Evolutionary conservation across 2,797 vertebrate genomes (phyloP).

Genomic region (Fundulus diaphanus): DNA sequence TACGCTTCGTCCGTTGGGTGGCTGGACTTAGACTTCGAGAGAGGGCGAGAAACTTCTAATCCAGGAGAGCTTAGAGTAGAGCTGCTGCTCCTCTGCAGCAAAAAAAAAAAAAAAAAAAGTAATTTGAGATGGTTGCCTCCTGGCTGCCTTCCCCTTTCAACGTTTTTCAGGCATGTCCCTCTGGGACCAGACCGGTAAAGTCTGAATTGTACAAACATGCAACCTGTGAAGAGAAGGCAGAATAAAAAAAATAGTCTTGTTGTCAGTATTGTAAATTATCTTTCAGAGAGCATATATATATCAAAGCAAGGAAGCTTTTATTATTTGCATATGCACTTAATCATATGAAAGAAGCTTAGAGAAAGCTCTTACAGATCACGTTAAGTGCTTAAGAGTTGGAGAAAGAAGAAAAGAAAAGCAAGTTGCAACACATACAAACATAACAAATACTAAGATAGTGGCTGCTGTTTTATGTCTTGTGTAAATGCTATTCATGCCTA

Average conservation of each 20-base stretch:
- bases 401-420: constrained; percentile 22
- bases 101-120: not conserved
- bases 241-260: not conserved
- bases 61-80: not conserved
- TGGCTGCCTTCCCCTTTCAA: not conserved
- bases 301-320: constrained; percentile 38
- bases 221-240: not conserved
- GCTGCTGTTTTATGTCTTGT: constrained; percentile 7
- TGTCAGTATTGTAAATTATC: not conserved
- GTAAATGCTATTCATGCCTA: not conserved
- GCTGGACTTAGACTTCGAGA: not conserved
- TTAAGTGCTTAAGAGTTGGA: not conserved
- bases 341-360: constrained; percentile 6
- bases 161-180: not conserved
- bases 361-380: constrained; percentile 20
- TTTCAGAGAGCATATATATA: constrained; percentile 1
- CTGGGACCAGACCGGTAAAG: not conserved
- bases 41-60: not conserved
- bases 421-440: constrained; percentile 1
- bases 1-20: not conserved
- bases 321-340: constrained; percentile 8
- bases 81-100: not conserved
- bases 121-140: not conserved
- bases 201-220: not conserved
- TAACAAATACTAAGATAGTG: constrained; percentile 15